Evolutionary conservation across 2,797 vertebrate species (phyloP), one percentile per base, ranked within the genome.

Genomic region (Aldrovandia affinis): DNA sequence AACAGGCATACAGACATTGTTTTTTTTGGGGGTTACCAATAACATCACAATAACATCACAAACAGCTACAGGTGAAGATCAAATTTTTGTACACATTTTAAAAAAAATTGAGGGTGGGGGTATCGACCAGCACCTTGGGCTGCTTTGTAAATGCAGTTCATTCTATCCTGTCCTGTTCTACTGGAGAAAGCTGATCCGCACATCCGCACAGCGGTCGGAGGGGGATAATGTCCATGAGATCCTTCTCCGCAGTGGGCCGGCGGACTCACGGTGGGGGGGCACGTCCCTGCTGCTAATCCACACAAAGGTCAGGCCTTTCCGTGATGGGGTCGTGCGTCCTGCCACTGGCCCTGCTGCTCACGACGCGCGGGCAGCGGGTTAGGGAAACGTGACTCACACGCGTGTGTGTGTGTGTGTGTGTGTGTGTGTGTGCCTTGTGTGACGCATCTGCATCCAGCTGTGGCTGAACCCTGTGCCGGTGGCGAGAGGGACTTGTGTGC

Each of bases 261-360:
- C 68, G 15, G 68, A 42, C 33, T 28, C 25, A 28, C 3, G 65
- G n/a, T 28, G 15, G 20, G 28, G 33, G 65, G 65, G 28, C 10
- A 7, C 9, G 65, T 15, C 9, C 65, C 10, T 22, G 54, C 73
- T 25, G 54, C 73, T 83, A 86, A 89, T 86, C 83, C 83, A 84
- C 61, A 55, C 61, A 85, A 85, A 83, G 75, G 82, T 81, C 57
- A 89, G 36, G 54, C 81, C 65, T 86, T 5, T n/a, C 33, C 2
- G 61, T 9, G n/a, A 12, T 2, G 25, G 61, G n/a, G n/a, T n/a
- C 68, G 3, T 6, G 8, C 73, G 5, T n/a, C 22, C 73, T 5
- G 7, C 14, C 39, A 9, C 39, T 6, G n/a, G 10, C 14, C 7
- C 68, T 8, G 15, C 12, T 7, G 5, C 39, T 65, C n/a, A 6